Evolutionary conservation across 2,113 vertebrate genomes (phyloP), one percentile per base, ranked within the genome.

Genomic region (Neofelis nebulosa): DNA sequence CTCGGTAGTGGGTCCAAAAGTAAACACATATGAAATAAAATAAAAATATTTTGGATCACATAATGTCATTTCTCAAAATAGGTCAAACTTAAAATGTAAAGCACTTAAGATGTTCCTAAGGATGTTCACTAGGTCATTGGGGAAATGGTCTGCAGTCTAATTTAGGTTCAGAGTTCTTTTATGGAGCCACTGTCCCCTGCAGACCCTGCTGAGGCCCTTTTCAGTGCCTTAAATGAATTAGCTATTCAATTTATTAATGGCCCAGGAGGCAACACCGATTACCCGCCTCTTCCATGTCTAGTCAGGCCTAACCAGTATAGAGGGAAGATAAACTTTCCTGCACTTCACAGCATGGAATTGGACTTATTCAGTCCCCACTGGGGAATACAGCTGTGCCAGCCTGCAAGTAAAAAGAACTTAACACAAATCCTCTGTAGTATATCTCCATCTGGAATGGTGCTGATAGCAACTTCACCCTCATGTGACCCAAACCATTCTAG

Each of bases 41-140:
- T 33, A 69, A 66, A 96, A 68, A 55, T 41, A 82, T 89, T 95
- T 97, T 84, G 15, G 7, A 89, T 79, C 81, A 91, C 19, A 73
- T 65, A 82, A 55, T 38, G 31, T 65, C 57, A 95, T 82, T 90
- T 79, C 76, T 95, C 23, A 91, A 97, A 94, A 74, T 48, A 52
- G 19, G 21, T 38, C 41, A 80, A 55, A 91, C 63, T 91, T 91
- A 65, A 91, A 83, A 84, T 52, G 7, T 80, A 69, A 91, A 74
- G 10, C 25, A 21, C 33, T 74, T 79, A 82, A 65, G 79, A 68
- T 90, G 2, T 86, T 90, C 38, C 15, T 89, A 57, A 73, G 19
- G 7, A 83, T 94, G 61, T 5, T 94, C 87, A 71, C 18, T 71
- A 23, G 74, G n/a, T 57, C 41, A 16, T 71, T 18, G 45, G 5